phyloP scores from a whole-genome alignment of 1,140 invertebrate genomes.

The Dufourea novaeangliae region DNA sequence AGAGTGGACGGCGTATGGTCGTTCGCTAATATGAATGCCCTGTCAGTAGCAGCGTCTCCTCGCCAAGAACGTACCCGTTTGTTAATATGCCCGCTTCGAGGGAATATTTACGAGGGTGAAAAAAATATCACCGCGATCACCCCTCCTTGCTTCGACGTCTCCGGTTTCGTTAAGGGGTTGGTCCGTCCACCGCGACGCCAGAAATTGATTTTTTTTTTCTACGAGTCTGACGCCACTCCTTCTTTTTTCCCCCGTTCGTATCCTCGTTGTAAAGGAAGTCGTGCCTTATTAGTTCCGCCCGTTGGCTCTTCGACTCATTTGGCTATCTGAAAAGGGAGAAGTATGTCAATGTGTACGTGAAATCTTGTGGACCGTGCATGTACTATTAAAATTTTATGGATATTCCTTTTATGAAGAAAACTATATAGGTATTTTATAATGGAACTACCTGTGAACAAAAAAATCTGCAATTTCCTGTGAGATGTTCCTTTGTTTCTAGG shows the following conservation, averaged over 20 bases:
- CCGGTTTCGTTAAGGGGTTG: slow-evolving; percentile 22
- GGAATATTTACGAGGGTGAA: slow-evolving; percentile 77
- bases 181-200: slow-evolving; percentile 14
- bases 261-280: background rate
- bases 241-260: background rate
- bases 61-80: slow-evolving; percentile 76
- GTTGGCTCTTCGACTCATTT: background rate
- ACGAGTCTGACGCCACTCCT: too few relatives aligned
- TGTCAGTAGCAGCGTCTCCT: slow-evolving; percentile 79
- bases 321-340: background rate
- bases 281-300: background rate
- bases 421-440: too few relatives aligned
- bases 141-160: slow-evolving; percentile 44
- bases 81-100: slow-evolving; percentile 74
- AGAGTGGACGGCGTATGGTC: slow-evolving; percentile 60
- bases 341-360: background rate
- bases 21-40: slow-evolving; percentile 77
- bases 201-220: background rate
- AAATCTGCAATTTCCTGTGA: too few relatives aligned
- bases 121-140: slow-evolving; percentile 68
- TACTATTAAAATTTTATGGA: too few relatives aligned
- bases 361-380: too few relatives aligned
- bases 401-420: too few relatives aligned
- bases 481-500: too few relatives aligned
- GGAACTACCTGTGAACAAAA: too few relatives aligned